phyloP scores from a whole-genome alignment of 37 sponge, comb jelly and placozoan species.

The Axinella damicornis region DNA sequence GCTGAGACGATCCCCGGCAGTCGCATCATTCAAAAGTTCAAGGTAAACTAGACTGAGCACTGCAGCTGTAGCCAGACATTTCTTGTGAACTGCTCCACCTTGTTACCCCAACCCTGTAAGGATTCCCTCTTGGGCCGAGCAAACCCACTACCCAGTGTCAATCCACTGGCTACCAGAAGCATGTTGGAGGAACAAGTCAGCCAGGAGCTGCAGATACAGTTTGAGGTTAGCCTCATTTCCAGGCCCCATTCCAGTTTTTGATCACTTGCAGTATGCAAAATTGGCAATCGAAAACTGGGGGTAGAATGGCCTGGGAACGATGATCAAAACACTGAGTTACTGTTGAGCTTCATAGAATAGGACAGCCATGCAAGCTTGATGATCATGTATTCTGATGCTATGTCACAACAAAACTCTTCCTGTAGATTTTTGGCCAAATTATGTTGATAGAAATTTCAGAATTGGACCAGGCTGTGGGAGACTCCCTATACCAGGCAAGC shows the following conservation, averaged over 20 bases:
- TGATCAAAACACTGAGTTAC: no score
- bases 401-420: background rate
- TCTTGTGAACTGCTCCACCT: no score
- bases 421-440: background rate
- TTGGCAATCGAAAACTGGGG: no score
- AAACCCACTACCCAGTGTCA: constrained; percentile 10
- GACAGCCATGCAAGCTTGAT: no score
- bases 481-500: constrained; percentile 40
- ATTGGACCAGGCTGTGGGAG: constrained; percentile 21
- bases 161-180: background rate
- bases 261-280: no score
- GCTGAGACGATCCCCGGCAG: constrained; percentile 11
- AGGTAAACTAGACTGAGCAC: background rate
- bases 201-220: constrained; percentile 28
- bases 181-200: constrained; percentile 6
- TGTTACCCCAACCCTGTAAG: background rate
- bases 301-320: no score
- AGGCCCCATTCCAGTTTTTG: no score
- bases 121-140: constrained; percentile 20
- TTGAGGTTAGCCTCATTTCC: constrained; percentile 29
- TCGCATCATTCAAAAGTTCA: constrained; percentile 18
- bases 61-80: no score
- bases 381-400: background rate
- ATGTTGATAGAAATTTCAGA: constrained; percentile 16
- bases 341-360: no score